Base-by-base conservation (phyloP, 1,140 invertebrate genomes). In the Drosophila burlai region DNA sequence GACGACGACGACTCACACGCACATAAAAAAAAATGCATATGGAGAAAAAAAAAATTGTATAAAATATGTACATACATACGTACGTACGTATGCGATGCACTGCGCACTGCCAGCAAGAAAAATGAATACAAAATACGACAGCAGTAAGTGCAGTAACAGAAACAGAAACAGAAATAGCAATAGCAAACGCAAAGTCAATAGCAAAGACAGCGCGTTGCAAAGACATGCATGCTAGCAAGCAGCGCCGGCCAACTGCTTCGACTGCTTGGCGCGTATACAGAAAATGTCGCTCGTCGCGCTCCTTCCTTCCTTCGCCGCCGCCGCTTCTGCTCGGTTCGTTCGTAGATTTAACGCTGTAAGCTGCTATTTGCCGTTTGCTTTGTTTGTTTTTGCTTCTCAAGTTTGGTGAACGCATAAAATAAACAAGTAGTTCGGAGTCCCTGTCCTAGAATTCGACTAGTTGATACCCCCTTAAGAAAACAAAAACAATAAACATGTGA, bases 371-470 rank as follows among this genome's bases (percentile, higher is more conserved):
- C 60, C 42, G 18, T 43, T 76, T 77, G 34, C 40, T 58, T 65
- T 49, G 26, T 65, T 75, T 61, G 63, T 68, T 46, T 55, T 77
- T 75, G 50, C 74, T 77, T 62, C 69, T 76, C 75, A 86, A 86
- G 83, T 85, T 78, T 85, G 73, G 74, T 80, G 84, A 86, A 89
- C 83, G 80, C 83, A 82, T 86, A 76, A 85, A 81, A 72, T 81
- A 79, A 60, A 71, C 54, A 79, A 80, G 67, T 60, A 76, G 55
- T 73, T 34, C 45, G 15, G 38, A 57, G 40, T 24, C 40, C 57
- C 42, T 45, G 67, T 29, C 65, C 54, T 42, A 42, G 40, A 52
- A 54, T 21, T 36, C 59, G 72, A 75, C 71, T 75, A 43, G 43
- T 8, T 43, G 59, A 64, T 75, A 75, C 72, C 72, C 45, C 21